Evolutionary conservation across 2,888 invertebrate species (phyloP), one percentile per base, ranked within the genome.

Genomic region (Coleophora flavipennella): DNA sequence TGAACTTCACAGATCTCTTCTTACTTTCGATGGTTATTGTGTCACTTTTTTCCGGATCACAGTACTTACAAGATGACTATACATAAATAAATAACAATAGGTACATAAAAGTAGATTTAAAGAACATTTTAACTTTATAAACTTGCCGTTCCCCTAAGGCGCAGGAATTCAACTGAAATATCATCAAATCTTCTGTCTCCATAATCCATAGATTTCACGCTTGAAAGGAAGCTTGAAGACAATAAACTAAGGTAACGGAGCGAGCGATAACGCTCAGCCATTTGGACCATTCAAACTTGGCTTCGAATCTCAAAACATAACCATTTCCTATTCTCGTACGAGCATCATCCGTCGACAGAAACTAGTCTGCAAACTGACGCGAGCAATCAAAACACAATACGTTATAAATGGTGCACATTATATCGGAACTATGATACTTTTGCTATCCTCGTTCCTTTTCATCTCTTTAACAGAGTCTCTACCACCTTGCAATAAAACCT

Each of bases 341-440:
- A 61, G 51, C 55, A 55, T 57, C 67, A 75, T 76, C 67, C 67
- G 65, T 74, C 59, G 55, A 53, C 65, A 53, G 58, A 60, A 70
- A 72, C 78, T 71, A 73, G 56, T 59, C 69, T 65, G 64, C 66
- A 51, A 61, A 65, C 63, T 70, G 71, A 78, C 76, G 63, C 67
- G 53, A 57, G 61, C 76, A 75, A 83, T 84, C 83, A 81, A 79
- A 81, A 74, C 70, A 84, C 83, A 84, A 84, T 83, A 79, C 78
- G 69, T 79, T 80, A 81, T 80, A 73, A 75, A 84, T 81, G 62
- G 70, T 64, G 53, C 59, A 62, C 75, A 75, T 77, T 77, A 76
- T 57, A 53, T 45, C 51, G 47, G 38, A 40, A 44, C 62, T 49
- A 52, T 13, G 41, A 41, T 53, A 52, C 42, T 32, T 38, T 29